Base-by-base conservation (phyloP, 2,888 invertebrate species). In the Caenorhabditis virilis region DNA sequence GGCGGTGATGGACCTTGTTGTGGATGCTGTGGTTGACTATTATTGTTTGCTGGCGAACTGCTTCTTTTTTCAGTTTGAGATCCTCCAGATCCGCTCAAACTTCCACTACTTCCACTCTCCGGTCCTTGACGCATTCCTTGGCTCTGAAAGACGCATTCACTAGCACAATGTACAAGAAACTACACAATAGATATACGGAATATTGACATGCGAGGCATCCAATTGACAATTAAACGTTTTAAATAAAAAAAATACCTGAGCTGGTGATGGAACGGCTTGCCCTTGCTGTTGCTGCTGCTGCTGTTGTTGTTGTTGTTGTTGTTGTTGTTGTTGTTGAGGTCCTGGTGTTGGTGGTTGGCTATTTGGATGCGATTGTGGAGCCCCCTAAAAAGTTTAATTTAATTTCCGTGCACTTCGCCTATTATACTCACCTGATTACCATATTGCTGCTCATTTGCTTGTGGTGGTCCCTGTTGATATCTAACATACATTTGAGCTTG, bases 301-400 rank as follows among this genome's bases (percentile, higher is more conserved):
- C n/a, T 36, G 36, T 36, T 36, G 36, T 30, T 30, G 30, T 16
- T 58, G 58, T 41, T 27, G 48, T 27, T 27, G 42, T 15, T 23
- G 27, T 41, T 38, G 38, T n/a, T 46, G 35, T 23, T 42, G 13
- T n/a, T 36, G 36, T 36, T 36, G 36, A 15, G 69, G 69, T 23
- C 69, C 69, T 1, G 69, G 69, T 33, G 69, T 69, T 1, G 65
- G 50, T 22, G 69, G 69, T 30, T 69, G 69, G 46, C 69, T 69
- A 20, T 63, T 63, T 30, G 63, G 62, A 56, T 62, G 62, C 7
- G 62, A 62, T 27, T 47, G 56, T 18, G 51, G 53, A 1, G 22
- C 56, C 13, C 50, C 50, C n/a, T 54, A 48, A 9, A 39, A 39
- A 39, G 16, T n/a, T 36, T 5, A 11, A 36, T 11, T 5, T 11